Conservation (phyloP, 1,140 invertebrate species). For the Drosophila erecta region DNA sequence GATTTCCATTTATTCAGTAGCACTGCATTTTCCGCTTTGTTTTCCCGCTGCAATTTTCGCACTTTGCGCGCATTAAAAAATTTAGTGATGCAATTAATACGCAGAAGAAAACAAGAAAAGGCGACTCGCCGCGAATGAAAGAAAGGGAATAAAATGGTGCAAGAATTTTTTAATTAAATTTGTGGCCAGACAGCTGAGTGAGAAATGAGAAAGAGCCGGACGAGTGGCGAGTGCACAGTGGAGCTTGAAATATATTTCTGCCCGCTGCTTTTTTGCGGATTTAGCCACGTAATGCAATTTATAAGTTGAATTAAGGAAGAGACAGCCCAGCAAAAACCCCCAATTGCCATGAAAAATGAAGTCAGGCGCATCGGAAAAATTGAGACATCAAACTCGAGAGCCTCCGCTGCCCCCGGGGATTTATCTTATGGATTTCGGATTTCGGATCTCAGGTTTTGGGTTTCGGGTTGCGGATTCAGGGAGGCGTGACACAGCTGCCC, state of each 20-base stretch:
- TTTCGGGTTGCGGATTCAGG: conserved; percentile 17
- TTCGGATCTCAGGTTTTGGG: no score
- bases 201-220: conserved; percentile 55
- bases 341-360: conserved; percentile 72
- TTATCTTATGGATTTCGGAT: conserved; percentile 1
- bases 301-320: conserved; percentile 62
- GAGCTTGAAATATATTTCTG: conserved; percentile 62
- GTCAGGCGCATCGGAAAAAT: conserved; percentile 68
- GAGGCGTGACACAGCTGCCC: conserved; percentile 32
- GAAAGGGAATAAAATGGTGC: conserved; percentile 67
- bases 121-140: conserved; percentile 7
- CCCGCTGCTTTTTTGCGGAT: conserved; percentile 3
- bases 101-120: conserved; percentile 57
- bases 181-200: conserved; percentile 77
- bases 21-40: conserved; percentile 44
- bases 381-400: conserved; percentile 55
- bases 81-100: conserved; percentile 81
- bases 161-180: conserved; percentile 82
- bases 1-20: conserved; percentile 55
- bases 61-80: conserved; percentile 79
- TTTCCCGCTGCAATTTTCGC: conserved; percentile 72
- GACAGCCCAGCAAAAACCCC: conserved; percentile 32
- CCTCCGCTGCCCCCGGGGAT: neutral
- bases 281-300: conserved; percentile 77
- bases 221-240: conserved; percentile 48